Base-by-base conservation (phyloP, 2,888 invertebrate species). In the Ditula angustiorana region DNA sequence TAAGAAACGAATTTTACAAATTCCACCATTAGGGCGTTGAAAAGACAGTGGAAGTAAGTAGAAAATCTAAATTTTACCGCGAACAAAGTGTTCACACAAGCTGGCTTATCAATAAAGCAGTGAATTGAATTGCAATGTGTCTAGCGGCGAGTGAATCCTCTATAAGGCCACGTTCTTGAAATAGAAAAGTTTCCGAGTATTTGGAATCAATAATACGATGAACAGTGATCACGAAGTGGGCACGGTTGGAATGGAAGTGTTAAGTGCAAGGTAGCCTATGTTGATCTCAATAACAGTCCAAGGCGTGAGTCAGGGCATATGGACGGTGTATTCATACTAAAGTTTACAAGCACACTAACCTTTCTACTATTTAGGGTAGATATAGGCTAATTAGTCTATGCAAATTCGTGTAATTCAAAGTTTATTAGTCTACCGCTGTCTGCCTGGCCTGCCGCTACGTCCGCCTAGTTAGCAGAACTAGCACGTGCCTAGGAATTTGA, bases 401-500 rank as follows among this genome's bases (percentile, higher is more conserved):
- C 55, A 28, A 63, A 58, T 44, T 58, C 13, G 35, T n/a, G 57
- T 52, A 58, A 63, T 57, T 33, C 41, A 50, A 19, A 50, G 44
- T 63, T 30, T 56, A 46, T 57, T 63, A 41, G 57, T 53, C 28
- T 28, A 49, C 55, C 37, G 49, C 24, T 50, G 56, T 44, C 30
- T 44, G 50, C 47, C 50, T 13, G 46, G 50, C 47, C 50, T 13
- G 46, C 21, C 5, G 35, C 41, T 41, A 19, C 41, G 41, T 41
- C 26, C 47, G 28, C 53, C 23, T 13, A 35, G 23, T 53, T 23
- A 35, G 53, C 28, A 47, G 53, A 58, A 24, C 33, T 52, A 23
- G 44, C 37, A 56, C 56, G 35, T 57, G 50, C 37, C 41, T 24
- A 41, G 70, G 58, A 63, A 72, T 68, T 61, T 49, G 72, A 72